Evolutionary conservation across 2,113 vertebrate species (phyloP), one percentile per base, ranked within the genome.

Genomic region (Phyllostomus discolor): DNA sequence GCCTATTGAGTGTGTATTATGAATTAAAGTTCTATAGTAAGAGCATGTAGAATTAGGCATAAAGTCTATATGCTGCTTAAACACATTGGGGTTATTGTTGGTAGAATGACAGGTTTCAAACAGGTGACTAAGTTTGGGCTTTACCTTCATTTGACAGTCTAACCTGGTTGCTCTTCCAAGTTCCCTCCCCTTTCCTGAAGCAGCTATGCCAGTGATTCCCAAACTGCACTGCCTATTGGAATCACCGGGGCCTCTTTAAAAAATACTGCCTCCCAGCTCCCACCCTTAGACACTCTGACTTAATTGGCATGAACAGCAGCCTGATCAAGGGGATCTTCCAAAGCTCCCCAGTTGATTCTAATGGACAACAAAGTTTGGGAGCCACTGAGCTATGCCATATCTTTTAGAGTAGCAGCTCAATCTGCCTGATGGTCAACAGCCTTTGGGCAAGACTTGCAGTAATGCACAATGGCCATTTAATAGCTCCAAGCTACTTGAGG

Each of bases 391-490:
- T 57, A 22, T 0, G 17, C 62, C 88, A 78, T 22, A 41, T 41
- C 70, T 66, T 72, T 84, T 5, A 50, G 50, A 91, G 59, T 33
- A 7, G 3, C 5, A 17, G 52, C 19, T 87, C 38, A 2, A 10
- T 17, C 52, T 54, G 62, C 38, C 46, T 5, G n/a, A 11, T 8
- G 59, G 75, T 9, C 24, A 24, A 78, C 54, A 81, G 52, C 33
- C 50, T n/a, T 19, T 38, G 84, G 57, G 19, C 62, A 91, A 57
- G 35, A 64, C 33, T n/a, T 11, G 14, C 8, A 33, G 67, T 41
- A 24, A 80, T 0, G 6, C 19, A 15, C 1, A 11, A 24, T 0
- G 35, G 24, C 15, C 69, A 22, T 1, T 1, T 59, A n/a, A 69
- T 10, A n/a, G 33, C 20, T 24, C 78, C 62, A 41, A 50, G 52